phyloP scores from a whole-genome alignment of 2,888 invertebrate genomes.

The Agrochola circellaris region DNA sequence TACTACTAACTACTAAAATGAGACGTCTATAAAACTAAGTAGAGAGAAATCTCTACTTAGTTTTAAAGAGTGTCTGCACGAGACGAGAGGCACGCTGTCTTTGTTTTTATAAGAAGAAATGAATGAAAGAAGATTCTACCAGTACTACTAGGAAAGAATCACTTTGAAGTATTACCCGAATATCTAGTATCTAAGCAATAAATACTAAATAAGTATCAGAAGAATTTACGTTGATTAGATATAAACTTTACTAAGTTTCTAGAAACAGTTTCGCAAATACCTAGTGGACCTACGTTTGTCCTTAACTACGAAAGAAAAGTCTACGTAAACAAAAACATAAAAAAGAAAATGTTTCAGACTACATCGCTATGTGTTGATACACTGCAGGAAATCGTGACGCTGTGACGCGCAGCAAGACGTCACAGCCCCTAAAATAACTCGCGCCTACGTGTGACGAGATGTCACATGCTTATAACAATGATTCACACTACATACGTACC shows the following conservation, averaged over 20 bases:
- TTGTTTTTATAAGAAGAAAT: conserved; percentile 3
- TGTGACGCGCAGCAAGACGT: conserved; percentile 55
- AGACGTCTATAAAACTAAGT: too few species aligned
- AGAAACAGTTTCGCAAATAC: background rate
- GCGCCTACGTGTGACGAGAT: conserved; percentile 35
- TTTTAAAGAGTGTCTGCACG: background rate
- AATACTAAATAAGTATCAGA: background rate
- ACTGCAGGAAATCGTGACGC: conserved; percentile 42
- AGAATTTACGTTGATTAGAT: background rate
- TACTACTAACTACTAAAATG: too few species aligned
- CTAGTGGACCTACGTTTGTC: background rate
- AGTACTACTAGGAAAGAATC: background rate
- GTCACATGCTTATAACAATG: conserved; percentile 59
- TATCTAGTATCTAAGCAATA: background rate
- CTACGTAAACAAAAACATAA: conserved; percentile 24
- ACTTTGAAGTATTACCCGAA: conserved; percentile 9
- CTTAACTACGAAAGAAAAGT: background rate
- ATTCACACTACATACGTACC: conserved; percentile 57
- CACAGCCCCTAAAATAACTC: conserved; percentile 50
- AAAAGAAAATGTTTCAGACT: background rate
- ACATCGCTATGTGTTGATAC: conserved; percentile 17
- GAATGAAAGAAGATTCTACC: background rate
- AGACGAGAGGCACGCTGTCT: background rate
- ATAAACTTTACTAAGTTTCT: background rate
- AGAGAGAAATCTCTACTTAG: background rate